Evolutionary conservation across 37 sponge, comb jelly and placozoan genomes (phyloP).

Genomic region (Tethya wilhelma): DNA sequence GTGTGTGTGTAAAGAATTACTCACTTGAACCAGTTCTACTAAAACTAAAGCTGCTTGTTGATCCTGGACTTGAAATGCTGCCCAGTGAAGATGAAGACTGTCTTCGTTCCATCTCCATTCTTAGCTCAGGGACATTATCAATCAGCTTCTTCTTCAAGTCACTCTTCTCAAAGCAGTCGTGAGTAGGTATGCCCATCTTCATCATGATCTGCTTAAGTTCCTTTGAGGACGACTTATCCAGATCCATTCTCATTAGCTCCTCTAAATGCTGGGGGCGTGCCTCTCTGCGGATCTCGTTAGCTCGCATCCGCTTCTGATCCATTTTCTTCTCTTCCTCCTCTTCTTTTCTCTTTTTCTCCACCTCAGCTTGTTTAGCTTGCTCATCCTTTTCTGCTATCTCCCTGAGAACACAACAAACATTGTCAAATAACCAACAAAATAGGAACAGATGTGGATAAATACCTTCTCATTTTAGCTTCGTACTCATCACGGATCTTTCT

Average conservation of each 20-base stretch:
- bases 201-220: slow-evolving; percentile 71
- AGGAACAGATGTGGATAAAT: too few relatives aligned
- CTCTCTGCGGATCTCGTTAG: slow-evolving; percentile 14
- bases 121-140: slow-evolving; percentile 59
- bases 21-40: too few relatives aligned
- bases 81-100: not conserved
- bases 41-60: not conserved
- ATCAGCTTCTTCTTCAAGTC: slow-evolving; percentile 65
- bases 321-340: slow-evolving; percentile 55
- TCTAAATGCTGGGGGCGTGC: slow-evolving; percentile 40
- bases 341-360: slow-evolving; percentile 41
- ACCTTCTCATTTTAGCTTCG: slow-evolving; percentile 66
- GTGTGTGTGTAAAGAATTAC: slow-evolving; percentile 35
- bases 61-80: not conserved
- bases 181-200: slow-evolving; percentile 57
- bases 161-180: slow-evolving; percentile 38
- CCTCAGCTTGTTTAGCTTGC: slow-evolving; percentile 22
- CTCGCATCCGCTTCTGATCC: slow-evolving; percentile 21
- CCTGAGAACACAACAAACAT: not conserved
- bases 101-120: slow-evolving; percentile 21
- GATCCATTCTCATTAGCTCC: slow-evolving; percentile 67
- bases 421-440: not conserved
- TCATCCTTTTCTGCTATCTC: slow-evolving; percentile 55
- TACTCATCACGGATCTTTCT: slow-evolving; percentile 49
- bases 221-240: slow-evolving; percentile 37